Base-by-base conservation (phyloP, 2,888 invertebrate species). In the Watsonalla cultraria region DNA sequence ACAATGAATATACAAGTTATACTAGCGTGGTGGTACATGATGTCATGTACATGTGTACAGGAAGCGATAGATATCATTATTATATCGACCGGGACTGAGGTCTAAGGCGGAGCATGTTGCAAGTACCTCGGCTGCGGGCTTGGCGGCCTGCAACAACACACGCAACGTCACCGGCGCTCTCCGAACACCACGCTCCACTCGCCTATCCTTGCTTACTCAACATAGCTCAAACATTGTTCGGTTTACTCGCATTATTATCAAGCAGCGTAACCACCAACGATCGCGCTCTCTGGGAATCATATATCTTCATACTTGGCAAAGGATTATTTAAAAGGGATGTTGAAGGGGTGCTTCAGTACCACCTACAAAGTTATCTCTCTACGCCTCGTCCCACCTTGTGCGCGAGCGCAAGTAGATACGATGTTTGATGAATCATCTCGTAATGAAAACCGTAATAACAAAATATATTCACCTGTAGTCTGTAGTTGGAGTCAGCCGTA, bases 401-500 rank as follows among this genome's bases (percentile, higher is more conserved):
- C 11, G 4, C 11, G 11, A 42, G 5, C 42, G 42, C 15, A 9
- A 51, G 6, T 50, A 37, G 14, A 46, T 54, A 56, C n/a, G 33
- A 51, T 51, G 9, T 7, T 35, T 8, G 56, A 51, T 57, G 50
- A 7, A 46, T 50, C 9, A 45, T 45, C n/a, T 6, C 37, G 46
- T 46, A 50, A 37, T 11, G 47, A 11, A 13, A n/a, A 50, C 24
- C 24, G 45, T 39, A 7, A 11, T 45, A 56, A 54, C 14, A n/a
- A 46, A 47, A 55, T 50, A 52, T 56, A 61, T 59, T 93, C 92
- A 97, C 97, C 95, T 97, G 97, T 77, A 97, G 93, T 92, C 97
- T 95, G 92, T 96, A 96, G 92, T 95, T 96, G 67, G 96, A 95
- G 92, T 97, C 97, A 76, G 96, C 95, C 72, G 93, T 92, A 65